Percentiles rank a stretch among this genome's conserved stretches.
Evolutionary conservation across 1,140 invertebrate species (phyloP).

Genomic region (Zaprionus vittiger): DNA sequence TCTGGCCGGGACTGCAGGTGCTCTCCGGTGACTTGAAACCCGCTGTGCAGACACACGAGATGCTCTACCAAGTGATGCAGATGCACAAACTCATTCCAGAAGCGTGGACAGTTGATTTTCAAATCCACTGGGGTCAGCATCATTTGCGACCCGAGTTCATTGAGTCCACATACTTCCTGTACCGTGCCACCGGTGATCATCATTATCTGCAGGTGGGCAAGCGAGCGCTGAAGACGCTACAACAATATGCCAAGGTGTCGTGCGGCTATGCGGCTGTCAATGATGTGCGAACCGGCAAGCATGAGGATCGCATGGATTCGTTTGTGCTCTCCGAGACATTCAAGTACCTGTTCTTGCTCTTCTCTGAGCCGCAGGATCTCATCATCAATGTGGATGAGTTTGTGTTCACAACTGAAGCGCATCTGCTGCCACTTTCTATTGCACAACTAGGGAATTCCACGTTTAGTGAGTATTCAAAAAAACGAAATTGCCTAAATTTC

Average conservation of each 20-base stretch:
- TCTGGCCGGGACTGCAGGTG: conserved; percentile 99
- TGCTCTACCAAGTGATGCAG: conserved; percentile 98
- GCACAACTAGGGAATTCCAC: conserved; percentile 85
- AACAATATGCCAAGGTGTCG: conserved; percentile 95
- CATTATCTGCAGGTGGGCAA: conserved; percentile 98
- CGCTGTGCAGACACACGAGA: conserved; percentile 98
- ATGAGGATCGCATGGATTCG: conserved; percentile 98
- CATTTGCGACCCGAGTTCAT: conserved; percentile 98
- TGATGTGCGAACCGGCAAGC: conserved; percentile 95
- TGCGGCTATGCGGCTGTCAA: conserved; percentile 99
- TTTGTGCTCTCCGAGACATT: conserved; percentile 99
- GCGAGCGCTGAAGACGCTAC: conserved; percentile 94
- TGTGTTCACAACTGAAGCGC: conserved; percentile 98
- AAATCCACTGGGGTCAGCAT: conserved; percentile 99
- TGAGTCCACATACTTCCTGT: conserved; percentile 98
- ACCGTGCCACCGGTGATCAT: conserved; percentile 96
- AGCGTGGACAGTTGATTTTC: conserved; percentile 97
- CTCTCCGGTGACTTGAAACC: conserved; percentile 95
- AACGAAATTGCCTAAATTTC: not conserved
- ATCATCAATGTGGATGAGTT: conserved; percentile 97
- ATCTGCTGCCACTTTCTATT: conserved; percentile 95
- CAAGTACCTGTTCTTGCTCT: conserved; percentile 98
- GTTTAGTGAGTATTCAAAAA: conserved; percentile 67
- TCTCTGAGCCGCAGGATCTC: conserved; percentile 94
- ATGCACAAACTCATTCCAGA: conserved; percentile 99